Percentiles rank a stretch among this genome's conserved stretches.
Conservation (phyloP, 2,888 invertebrate species). For the Arge pagana region DNA sequence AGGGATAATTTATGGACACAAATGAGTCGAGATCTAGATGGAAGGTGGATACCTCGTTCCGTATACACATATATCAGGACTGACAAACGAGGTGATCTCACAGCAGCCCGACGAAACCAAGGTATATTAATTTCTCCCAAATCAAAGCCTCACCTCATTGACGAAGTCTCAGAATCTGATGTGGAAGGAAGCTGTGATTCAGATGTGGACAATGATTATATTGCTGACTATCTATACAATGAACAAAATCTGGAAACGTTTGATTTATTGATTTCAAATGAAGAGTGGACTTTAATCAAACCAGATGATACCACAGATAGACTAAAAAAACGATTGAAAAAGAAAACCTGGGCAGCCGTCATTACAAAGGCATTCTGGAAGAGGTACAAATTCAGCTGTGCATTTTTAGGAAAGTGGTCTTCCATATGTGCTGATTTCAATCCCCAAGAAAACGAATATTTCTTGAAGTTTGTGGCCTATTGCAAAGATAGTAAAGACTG, state of each 20-base stretch:
- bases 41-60: conserved; percentile 23
- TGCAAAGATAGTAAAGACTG: conserved; percentile 21
- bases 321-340: conserved; percentile 9
- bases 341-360: conserved; percentile 22
- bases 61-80: conserved; percentile 25
- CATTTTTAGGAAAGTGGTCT: conserved; percentile 25
- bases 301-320: conserved; percentile 5
- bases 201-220: background rate
- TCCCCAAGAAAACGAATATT: conserved; percentile 5
- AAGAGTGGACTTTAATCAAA: conserved; percentile 24
- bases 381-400: conserved; percentile 24
- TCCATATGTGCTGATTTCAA: conserved; percentile 4
- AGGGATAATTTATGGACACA: conserved; percentile 20
- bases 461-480: conserved; percentile 21
- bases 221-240: background rate
- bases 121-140: conserved; percentile 3
- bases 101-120: conserved; percentile 14
- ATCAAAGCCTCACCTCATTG: conserved; percentile 8
- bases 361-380: conserved; percentile 26
- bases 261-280: background rate
- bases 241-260: conserved; percentile 5
- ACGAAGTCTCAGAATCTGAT: conserved; percentile 8
- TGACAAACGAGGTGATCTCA: conserved; percentile 22
- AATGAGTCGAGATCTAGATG: conserved; percentile 26
- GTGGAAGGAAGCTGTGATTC: conserved; percentile 2